These are phyloP conservation scores for Eremobia ochroleuca DNA, from an alignment of 2,888 invertebrate genomes.

Conservation along the genomic window DNA sequence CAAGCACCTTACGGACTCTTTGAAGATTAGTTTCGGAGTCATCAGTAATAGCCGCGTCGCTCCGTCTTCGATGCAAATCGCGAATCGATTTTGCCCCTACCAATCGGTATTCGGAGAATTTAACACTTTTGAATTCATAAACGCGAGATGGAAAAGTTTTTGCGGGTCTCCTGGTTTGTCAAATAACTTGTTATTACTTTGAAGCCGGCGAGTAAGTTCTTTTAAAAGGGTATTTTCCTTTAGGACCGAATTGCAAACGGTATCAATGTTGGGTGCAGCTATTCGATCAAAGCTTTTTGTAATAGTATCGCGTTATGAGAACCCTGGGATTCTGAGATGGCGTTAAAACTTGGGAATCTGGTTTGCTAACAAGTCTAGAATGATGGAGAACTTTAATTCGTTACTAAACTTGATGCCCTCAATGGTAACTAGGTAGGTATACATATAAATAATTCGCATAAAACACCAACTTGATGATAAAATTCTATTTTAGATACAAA, in stretches of 20 bases:
- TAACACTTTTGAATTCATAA: conserved; percentile 75
- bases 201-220: conserved; percentile 57
- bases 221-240: conserved; percentile 52
- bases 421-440: background rate
- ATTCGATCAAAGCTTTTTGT: conserved; percentile 38
- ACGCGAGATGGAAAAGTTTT: conserved; percentile 68
- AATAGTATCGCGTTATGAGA: conserved; percentile 17
- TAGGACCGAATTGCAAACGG: conserved; percentile 33
- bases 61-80: conserved; percentile 85
- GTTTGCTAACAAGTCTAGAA: conserved; percentile 2
- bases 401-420: background rate
- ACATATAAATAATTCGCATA: background rate
- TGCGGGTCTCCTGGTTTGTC: conserved; percentile 63
- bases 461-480: background rate
- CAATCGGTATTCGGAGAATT: conserved; percentile 70
- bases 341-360: background rate
- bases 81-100: conserved; percentile 76
- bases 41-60: conserved; percentile 80
- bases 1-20: conserved; percentile 74
- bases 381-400: background rate
- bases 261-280: conserved; percentile 24
- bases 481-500: background rate
- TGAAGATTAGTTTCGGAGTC: conserved; percentile 83
- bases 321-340: background rate
- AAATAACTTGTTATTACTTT: conserved; percentile 70